Base-by-base conservation (phyloP, 2,888 invertebrate genomes). In the Troides helena region DNA sequence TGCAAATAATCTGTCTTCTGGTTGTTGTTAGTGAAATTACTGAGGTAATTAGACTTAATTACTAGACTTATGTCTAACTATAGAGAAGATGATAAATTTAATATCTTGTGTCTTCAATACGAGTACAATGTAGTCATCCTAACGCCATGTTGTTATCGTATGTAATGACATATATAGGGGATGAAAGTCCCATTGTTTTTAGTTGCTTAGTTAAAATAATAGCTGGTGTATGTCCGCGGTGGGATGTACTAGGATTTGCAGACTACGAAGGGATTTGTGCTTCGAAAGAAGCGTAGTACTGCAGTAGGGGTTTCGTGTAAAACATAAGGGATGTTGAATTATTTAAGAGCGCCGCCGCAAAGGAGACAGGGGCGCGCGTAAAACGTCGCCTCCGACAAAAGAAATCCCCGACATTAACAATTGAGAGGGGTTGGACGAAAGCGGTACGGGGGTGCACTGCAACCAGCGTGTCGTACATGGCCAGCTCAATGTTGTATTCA, bases 401-500 rank as follows among this genome's bases (percentile, higher is more conserved):
- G 63, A 66, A 67, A 67, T 60, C 43, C 14, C 53, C 63, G 56
- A 67, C 74, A 76, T 76, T 74, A 74, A 72, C 72, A 74, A 75
- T 73, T 70, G 74, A 74, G 46, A 64, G 72, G 71, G 68, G 66
- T 43, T 43, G 67, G 62, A 71, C 71, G 65, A 75, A 75, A 75
- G 75, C 76, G 74, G 72, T 74, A 73, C 75, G 75, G 76, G 76
- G 76, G 74, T 75, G 71, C 74, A 69, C 71, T 71, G 74, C 74
- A 75, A 76, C 75, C 76, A 75, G 79, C 79, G 77, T 76, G 73
- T 75, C 72, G 74, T 10, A 68, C 36, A 25, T 43, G 73, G 74
- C 69, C 68, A 5, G 72, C 69, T 72, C 76, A 68, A 76, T 80
- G 77, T 79, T 75, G 78, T 79, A 81, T 81, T 83, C 84, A 81